Evolutionary conservation across 1,140 invertebrate genomes (phyloP), one percentile per base, ranked within the genome.

Genomic region (Hesperophylax magnus): DNA sequence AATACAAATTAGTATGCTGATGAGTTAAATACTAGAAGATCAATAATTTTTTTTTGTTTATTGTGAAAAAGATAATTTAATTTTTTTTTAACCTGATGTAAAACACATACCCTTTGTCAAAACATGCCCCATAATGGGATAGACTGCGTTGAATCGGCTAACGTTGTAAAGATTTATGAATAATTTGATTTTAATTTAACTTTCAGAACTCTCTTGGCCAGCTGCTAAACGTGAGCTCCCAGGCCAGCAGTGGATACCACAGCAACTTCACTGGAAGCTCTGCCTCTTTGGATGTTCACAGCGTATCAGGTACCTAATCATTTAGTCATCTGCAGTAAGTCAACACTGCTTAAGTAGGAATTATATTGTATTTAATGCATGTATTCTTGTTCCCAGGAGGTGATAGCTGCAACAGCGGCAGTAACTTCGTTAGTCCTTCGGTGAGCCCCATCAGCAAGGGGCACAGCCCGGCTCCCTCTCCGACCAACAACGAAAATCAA

Each of bases 251-350:
- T 81, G 89, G 89, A 2, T 90, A 90, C 85, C 89, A 90, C 84
- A 90, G 89, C 86, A 90, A 90, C 86, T 90, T 90, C 84, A 90
- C 89, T n/a, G 89, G 89, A 82, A 89, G 88, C 85, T 87, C 86
- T 34, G 88, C 87, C 4, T 90, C 89, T 0, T 85, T 90, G 24
- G 89, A 90, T 79, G 85, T 86, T 2, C 88, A 90, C 52, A 90
- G 89, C 60, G 87, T 87, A 18, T 89, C 89, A 8, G 89, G 89
- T 90, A 81, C 34, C 5, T 8, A 39, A 39, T 39, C 34, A 39
- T 39, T 8, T 39, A 39, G 9, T 39, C 34, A 39, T 8, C 8
- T 39, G 3, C 7, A 39, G 9, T 8, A 39, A 39, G 9, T 39
- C 34, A 39, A 39, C 34, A 39, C 8, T 31, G 8, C 34, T 39